Evolutionary conservation across 2,888 invertebrate species (phyloP), one percentile per base, ranked within the genome.

Genomic region (Ornithoptera priamus): DNA sequence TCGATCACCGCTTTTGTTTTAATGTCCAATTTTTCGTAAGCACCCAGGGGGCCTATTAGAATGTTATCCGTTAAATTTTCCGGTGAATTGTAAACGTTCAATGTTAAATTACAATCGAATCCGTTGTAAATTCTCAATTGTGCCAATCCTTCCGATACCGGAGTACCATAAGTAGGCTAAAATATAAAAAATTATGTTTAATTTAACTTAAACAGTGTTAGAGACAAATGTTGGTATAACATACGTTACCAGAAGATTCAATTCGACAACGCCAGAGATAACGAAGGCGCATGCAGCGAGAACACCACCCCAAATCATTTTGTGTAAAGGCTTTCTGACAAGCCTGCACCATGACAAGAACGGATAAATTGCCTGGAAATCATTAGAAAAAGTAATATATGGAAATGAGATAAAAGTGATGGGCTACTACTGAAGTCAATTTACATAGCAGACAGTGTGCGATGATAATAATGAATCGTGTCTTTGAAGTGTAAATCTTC

Each of bases 301-400:
- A 24, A 97, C 80, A 59, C 99, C 98, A 8, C 99, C 99, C 78
- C 95, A 93, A 0, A 96, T 95, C 92, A 99, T 95, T 84, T 97
- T 96, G 81, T 97, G 97, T 67, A 99, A 89, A 0, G 99, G 98
- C 68, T 96, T 96, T 67, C 93, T 93, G 36, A 97, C 86, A 0
- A 97, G 79, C 68, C 93, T 93, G 70, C 96, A 92, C 87, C 96
- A 96, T 1, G 93, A 93, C 67, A 98, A 85, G 0, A 95, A 81
- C 0, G 98, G 98, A 85, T 99, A 99, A 68, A 99, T 93, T 3
- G 91, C 91, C 93, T 93, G 78, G 58, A 68, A 67, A 20, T 36
- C n/a, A 17, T 53, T 10, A 53, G 18, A 53, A 53, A 53, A 53
- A 50, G 50, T 50, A 50, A 50, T 7, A 50, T 3, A 30, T 30